Conservation (phyloP, 2,888 invertebrate genomes). For the Allolobophora icterica region DNA sequence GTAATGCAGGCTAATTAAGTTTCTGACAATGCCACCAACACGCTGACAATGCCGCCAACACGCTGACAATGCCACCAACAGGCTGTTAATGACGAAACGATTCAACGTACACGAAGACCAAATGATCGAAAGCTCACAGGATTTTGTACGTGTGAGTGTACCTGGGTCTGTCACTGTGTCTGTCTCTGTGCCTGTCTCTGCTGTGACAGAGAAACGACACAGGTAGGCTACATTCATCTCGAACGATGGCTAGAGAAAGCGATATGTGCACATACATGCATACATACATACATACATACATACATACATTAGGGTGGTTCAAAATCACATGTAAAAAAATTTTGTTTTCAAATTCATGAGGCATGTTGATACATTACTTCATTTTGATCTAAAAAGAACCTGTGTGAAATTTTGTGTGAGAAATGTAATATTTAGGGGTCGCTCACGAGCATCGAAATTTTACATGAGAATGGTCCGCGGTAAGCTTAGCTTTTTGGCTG, state of each 20-base stretch:
- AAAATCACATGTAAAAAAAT: too few relatives aligned
- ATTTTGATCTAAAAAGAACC: too few relatives aligned
- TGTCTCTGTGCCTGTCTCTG: background rate
- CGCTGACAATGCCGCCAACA: background rate
- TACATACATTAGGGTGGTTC: too few relatives aligned
- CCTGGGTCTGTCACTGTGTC: background rate
- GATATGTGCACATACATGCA: background rate
- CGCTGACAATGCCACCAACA: background rate
- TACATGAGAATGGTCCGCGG: too few relatives aligned
- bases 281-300: conserved; percentile 18
- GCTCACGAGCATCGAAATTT: too few relatives aligned
- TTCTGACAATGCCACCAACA: background rate
- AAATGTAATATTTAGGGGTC: too few relatives aligned
- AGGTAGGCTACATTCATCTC: too few relatives aligned
- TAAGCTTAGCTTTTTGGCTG: too few relatives aligned
- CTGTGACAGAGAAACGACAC: background rate
- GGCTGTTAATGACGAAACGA: background rate
- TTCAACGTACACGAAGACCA: background rate
- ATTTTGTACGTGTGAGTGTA: background rate
- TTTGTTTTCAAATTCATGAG: too few relatives aligned
- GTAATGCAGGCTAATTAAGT: background rate
- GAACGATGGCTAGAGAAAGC: background rate
- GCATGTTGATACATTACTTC: too few relatives aligned
- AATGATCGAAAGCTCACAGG: background rate
- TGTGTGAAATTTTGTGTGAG: too few relatives aligned